Base-by-base conservation (phyloP, 2,113 vertebrate genomes). In the Datnioides undecimradiatus region DNA sequence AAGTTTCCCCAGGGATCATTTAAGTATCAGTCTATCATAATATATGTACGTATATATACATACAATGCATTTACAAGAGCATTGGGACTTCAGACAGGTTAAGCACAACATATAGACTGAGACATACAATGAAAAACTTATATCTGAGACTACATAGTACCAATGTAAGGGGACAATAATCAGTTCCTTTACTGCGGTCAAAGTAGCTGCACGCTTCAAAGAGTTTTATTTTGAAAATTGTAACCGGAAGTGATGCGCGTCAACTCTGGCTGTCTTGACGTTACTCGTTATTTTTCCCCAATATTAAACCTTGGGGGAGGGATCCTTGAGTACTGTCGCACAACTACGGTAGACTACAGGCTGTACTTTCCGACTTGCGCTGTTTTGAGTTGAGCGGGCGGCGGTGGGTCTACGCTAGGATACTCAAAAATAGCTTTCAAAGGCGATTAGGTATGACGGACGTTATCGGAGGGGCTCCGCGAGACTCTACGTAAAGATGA, bases 401-500 rank as follows among this genome's bases (percentile, higher is more conserved):
- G 80, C 46, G 66, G 73, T 29, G 82, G 59, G 16, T 84, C 76
- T 17, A 49, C 71, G 11, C 45, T 25, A 54, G 74, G 52, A 71
- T 38, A 57, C 72, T 67, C 66, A 29, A 43, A 90, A 89, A 76
- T 82, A 85, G 60, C 48, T 14, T 19, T 9, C 21, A 85, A 83
- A 90, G 74, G 68, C 75, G 85, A 76, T 86, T 64, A 88, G 78
- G 23, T 46, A 89, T 93, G 91, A 86, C 85, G 87, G 82, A 64
- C 29, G 52, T 45, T 25, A 43, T 55, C 84, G 77, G 73, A 62
- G 89, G 79, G 82, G 74, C 86, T 92, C 78, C 45, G 57, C 73
- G 83, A 87, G 84, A 82, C 86, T 55, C 68, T 51, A 68, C 75
- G 86, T 89, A 70, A 88, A 92, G 84, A 95, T 94, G 94, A 93